Evolutionary conservation across 2,113 vertebrate species (phyloP), one percentile per base, ranked within the genome.

Genomic region (Antechinus stuartii): DNA sequence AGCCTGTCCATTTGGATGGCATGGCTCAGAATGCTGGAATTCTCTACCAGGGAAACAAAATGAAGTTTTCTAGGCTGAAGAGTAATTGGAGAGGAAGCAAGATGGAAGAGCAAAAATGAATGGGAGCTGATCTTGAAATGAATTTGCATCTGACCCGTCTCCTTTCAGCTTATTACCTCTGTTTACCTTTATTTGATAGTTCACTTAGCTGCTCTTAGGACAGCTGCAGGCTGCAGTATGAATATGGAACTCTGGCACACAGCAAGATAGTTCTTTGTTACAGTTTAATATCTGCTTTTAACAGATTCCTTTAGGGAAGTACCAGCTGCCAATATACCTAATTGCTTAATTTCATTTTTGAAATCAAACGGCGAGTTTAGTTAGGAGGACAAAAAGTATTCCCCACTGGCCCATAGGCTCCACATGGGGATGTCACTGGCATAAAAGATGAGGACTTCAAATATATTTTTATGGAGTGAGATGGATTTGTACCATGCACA

Each of bases 11-110:
- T 42, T 90, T 50, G 46, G 46, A 49, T 90, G 53, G 35, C 35
- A 96, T 35, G 25, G 49, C 12, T 54, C 76, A 91, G 52, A 91
- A 57, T 94, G 95, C 56, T 68, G 54, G 56, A 90, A 91, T 91
- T 91, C 92, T 54, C 24, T 90, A 52, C 19, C 35, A 56, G 92
- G 93, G 47, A 68, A 92, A 92, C 22, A 47, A 19, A n/a, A 19
- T 50, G 49, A 90, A 90, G 24, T 10, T 90, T 10, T 90, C 90
- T 26, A 16, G 47, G 23, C 26, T 27, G 42, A 50, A 90, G 26
- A 90, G 90, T 49, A 50, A 90, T 52, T 90, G 90, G 11, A 52
- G 24, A 90, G 49, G 46, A 90, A 90, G 90, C 14, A 49, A 90
- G 46, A 90, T 3, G 10, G 90, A 42, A 49, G 27, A 8, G 24